Percentiles rank a stretch among this genome's conserved stretches.
These are phyloP conservation scores for Corythaixoides concolor DNA, from an alignment of 2,113 vertebrate genomes.

Conservation along the genomic window DNA sequence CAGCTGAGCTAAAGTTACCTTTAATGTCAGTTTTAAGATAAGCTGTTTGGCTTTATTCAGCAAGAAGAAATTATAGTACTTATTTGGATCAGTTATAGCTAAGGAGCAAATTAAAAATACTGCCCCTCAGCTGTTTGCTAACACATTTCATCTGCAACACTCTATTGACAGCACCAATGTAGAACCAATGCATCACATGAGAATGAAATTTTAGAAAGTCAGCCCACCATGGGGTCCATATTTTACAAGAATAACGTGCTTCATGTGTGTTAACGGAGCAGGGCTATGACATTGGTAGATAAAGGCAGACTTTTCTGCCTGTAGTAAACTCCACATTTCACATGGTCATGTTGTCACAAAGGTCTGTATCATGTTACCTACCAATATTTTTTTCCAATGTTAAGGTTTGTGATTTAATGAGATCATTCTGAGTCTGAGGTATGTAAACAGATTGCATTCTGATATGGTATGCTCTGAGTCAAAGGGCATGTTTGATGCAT, in stretches of 20 bases:
- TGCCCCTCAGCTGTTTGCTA: neutral
- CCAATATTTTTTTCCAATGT: neutral
- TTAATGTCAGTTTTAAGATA: neutral
- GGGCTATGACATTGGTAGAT: neutral
- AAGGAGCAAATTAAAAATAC: neutral
- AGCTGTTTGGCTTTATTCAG: neutral
- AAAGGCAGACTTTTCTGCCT: neutral
- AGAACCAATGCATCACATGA: neutral
- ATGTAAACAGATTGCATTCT: neutral
- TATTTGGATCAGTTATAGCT: neutral
- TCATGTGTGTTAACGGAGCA: neutral
- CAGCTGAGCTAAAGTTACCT: neutral
- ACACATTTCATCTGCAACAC: neutral
- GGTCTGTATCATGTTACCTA: neutral
- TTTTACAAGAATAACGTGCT: neutral
- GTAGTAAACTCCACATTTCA: neutral
- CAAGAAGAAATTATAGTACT: neutral
- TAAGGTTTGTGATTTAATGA: neutral
- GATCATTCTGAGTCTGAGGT: neutral
- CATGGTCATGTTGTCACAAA: neutral
- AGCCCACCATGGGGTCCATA: neutral
- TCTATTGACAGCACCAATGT: neutral
- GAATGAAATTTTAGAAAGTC: neutral
- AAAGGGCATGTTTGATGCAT: neutral
- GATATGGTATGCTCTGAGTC: neutral